Conservation (phyloP, 92 coral and sea anemone species). For the Palythoa grandis region DNA sequence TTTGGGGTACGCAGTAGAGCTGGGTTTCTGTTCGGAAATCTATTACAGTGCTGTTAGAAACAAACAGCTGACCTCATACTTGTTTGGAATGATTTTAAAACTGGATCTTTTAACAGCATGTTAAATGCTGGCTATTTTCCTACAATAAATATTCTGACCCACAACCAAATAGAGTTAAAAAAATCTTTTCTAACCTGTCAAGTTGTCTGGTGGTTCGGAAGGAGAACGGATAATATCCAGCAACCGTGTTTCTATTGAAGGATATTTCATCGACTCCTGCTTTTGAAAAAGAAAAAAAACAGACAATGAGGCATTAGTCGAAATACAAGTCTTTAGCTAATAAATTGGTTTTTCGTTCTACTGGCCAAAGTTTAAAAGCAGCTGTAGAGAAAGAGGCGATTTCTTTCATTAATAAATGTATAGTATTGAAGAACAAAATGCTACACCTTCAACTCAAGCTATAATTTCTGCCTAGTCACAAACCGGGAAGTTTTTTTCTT, state of each 20-base stretch:
- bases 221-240: slow-evolving; percentile 98
- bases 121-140: neutral
- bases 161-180: slow-evolving; percentile 27
- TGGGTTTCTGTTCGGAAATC: slow-evolving; percentile 47
- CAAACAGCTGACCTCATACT: slow-evolving; percentile 40
- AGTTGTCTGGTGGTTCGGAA: slow-evolving; percentile 92
- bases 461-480: neutral
- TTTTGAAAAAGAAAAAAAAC: slow-evolving; percentile 24
- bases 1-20: slow-evolving; percentile 37
- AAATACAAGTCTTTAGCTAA: slow-evolving; percentile 27
- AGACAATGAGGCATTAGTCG: slow-evolving; percentile 41
- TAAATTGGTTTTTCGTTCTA: slow-evolving; percentile 36
- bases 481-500: slow-evolving; percentile 24
- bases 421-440: slow-evolving; percentile 68
- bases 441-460: slow-evolving; percentile 47
- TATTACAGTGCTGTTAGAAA: slow-evolving; percentile 48
- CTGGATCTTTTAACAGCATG: slow-evolving; percentile 7
- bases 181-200: slow-evolving; percentile 76
- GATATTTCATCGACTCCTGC: slow-evolving; percentile 92
- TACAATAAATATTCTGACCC: slow-evolving; percentile 10
- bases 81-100: slow-evolving; percentile 16
- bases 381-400: slow-evolving; percentile 71
- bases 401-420: slow-evolving; percentile 93
- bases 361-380: slow-evolving; percentile 68
- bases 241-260: slow-evolving; percentile 93